Evolutionary conservation across 2,797 vertebrate genomes (phyloP).

Genomic region (Manis javanica): DNA sequence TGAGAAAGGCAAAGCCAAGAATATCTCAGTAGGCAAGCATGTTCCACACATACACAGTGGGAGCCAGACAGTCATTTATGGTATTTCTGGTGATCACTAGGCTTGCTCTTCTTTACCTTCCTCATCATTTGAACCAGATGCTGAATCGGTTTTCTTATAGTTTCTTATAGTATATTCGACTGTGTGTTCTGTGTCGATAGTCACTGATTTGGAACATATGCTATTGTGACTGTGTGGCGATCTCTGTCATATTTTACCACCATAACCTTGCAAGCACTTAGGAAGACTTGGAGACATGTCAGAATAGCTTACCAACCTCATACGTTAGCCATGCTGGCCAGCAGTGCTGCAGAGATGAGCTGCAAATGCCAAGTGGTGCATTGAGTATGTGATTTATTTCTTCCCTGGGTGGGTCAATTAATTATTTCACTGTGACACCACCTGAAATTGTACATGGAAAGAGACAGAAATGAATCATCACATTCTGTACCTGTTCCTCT

Average conservation of each 20-base stretch:
- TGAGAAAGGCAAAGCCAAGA: constrained; percentile 27
- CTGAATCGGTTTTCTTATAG: constrained; percentile 68
- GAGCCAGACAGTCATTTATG: background rate
- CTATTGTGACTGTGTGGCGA: constrained; percentile 79
- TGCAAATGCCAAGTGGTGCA: constrained; percentile 82
- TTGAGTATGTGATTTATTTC: constrained; percentile 85
- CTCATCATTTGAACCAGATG: constrained; percentile 27
- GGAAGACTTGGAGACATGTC: constrained; percentile 84
- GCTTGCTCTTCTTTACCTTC: constrained; percentile 9
- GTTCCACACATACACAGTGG: accelerated
- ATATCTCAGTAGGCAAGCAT: background rate
- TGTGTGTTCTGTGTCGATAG: constrained; percentile 75
- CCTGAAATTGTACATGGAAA: constrained; percentile 83
- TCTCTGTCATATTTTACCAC: constrained; percentile 82
- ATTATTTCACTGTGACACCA: constrained; percentile 85
- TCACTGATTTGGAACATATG: constrained; percentile 82
- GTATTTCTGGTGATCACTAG: background rate
- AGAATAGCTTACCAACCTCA: constrained; percentile 84
- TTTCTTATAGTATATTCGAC: no score
- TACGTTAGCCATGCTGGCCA: constrained; percentile 78
- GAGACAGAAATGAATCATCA: constrained; percentile 78
- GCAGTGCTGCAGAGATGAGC: constrained; percentile 77
- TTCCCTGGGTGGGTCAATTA: constrained; percentile 84
- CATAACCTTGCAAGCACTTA: constrained; percentile 79
- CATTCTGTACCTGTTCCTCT: constrained; percentile 70